A percentile compares a stretch with the other conserved stretches of the same genome.
phyloP scores from a whole-genome alignment of 2,113 vertebrate genomes.

The Peromyscus leucopus region DNA sequence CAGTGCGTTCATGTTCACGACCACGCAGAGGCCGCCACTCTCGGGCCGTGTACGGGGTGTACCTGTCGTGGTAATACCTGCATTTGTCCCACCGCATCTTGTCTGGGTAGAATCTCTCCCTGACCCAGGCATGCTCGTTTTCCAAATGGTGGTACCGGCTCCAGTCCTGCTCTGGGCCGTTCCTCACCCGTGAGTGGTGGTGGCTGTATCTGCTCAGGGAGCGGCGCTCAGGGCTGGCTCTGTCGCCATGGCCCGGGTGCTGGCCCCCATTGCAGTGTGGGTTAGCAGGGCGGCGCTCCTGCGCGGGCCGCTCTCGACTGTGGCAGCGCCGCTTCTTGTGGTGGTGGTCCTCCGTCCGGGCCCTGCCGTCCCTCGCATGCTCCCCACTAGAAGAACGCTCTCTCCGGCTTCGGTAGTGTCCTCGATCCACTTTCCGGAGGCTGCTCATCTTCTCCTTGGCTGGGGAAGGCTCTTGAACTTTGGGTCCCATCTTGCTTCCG shows the following conservation, averaged over 20 bases:
- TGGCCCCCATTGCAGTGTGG: slow-evolving; percentile 75
- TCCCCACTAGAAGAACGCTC: slow-evolving; percentile 83
- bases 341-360: slow-evolving; percentile 56
- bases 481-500: slow-evolving; percentile 65
- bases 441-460: slow-evolving; percentile 72
- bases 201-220: slow-evolving; percentile 84
- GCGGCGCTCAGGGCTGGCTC: slow-evolving; percentile 70
- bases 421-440: slow-evolving; percentile 83
- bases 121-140: slow-evolving; percentile 86
- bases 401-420: slow-evolving; percentile 86
- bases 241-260: slow-evolving; percentile 68
- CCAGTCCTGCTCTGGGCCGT: slow-evolving; percentile 85
- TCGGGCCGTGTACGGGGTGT: slow-evolving; percentile 81
- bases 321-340: slow-evolving; percentile 52
- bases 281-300: slow-evolving; percentile 48
- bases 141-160: slow-evolving; percentile 84
- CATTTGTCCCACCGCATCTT: slow-evolving; percentile 84
- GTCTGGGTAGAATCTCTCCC: slow-evolving; percentile 87
- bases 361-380: slow-evolving; percentile 64
- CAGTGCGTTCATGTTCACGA: slow-evolving; percentile 80
- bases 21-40: slow-evolving; percentile 83
- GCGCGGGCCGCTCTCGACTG: slow-evolving; percentile 67
- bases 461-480: slow-evolving; percentile 55
- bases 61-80: slow-evolving; percentile 84
- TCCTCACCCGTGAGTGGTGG: slow-evolving; percentile 82